Evolutionary conservation across 2,888 invertebrate species (phyloP), one percentile per base, ranked within the genome.

Genomic region (Diarsia brunnea): DNA sequence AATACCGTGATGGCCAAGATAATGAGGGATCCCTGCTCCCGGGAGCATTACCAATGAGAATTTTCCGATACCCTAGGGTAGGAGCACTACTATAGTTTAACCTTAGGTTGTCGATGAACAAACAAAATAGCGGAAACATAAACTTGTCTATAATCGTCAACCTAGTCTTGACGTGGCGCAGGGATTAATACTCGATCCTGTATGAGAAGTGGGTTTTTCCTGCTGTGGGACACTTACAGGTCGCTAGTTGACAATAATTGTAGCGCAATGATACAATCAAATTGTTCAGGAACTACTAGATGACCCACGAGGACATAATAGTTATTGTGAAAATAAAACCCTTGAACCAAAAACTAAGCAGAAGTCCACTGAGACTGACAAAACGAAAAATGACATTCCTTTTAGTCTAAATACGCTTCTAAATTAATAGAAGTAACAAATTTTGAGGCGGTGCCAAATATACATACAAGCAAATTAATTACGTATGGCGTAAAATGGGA

Each of bases 191-290:
- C 63, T 71, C 11, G n/a, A 55, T 72, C 27, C n/a, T 27, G 21
- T 31, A 49, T 43, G 19, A 47, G 19, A 72, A 63, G 47, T 71
- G n/a, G 24, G 3, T 14, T 63, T 53, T 63, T 63, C 38, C 70
- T 70, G 79, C 38, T 11, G 45, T 27, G 31, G 19, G 11, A 14
- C 49, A 24, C 24, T 75, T 27, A 31, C 47, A 58, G 31, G 10
- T 16, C n/a, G 21, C n/a, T 43, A 77, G 31, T 60, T 67, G n/a
- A 16, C n/a, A 24, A 49, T 72, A 64, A 78, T 72, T 55, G 63
- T 27, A 63, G 47, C 27, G 55, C 53, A 77, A 72, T 55, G 27
- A 71, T 72, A 72, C n/a, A 63, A 49, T 63, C 38, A 31, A 79
- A 64, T 55, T 49, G n/a, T 63, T 43, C 55, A 16, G n/a, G 38